phyloP scores from a whole-genome alignment of 2,888 invertebrate species.

The Scaptomyza flava region DNA sequence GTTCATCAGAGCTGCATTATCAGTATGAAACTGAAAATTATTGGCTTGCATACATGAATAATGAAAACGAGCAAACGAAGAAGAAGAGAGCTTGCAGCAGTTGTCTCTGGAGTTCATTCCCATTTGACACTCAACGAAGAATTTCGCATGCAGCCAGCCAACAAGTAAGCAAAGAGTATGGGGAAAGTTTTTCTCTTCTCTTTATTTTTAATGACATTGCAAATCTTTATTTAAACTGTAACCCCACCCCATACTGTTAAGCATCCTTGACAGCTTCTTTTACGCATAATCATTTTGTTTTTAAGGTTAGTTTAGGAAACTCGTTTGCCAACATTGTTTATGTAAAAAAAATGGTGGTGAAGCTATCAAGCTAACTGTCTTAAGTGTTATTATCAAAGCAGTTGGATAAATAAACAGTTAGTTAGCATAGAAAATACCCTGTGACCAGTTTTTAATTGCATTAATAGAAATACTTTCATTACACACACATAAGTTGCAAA shows the following conservation, averaged over 20 bases:
- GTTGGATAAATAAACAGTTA: not conserved
- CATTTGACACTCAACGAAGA: conserved; percentile 62
- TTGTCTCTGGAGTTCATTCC: conserved; percentile 59
- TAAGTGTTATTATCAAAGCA: not conserved
- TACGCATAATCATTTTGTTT: not conserved
- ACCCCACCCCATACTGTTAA: not conserved
- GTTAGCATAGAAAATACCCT: not conserved
- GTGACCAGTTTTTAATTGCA: not conserved
- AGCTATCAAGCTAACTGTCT: not conserved
- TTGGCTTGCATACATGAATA: conserved; percentile 38
- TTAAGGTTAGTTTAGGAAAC: not conserved
- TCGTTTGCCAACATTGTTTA: not conserved
- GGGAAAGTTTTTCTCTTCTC: conserved; percentile 9
- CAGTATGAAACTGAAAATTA: conserved; percentile 33
- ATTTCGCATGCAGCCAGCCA: conserved; percentile 15
- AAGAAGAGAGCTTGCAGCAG: conserved; percentile 1
- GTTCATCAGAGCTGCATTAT: conserved; percentile 36
- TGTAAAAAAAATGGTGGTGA: not conserved
- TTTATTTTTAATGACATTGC: conserved; percentile 7
- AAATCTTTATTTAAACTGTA: conserved; percentile 11
- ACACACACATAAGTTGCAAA: not conserved
- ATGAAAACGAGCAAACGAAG: conserved; percentile 19
- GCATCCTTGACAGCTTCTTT: conserved; percentile 16
- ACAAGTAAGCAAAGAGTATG: not conserved
- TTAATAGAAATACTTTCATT: not conserved